Base-by-base conservation (phyloP, 2,797 vertebrate species). In the Enteromius argenteus region DNA sequence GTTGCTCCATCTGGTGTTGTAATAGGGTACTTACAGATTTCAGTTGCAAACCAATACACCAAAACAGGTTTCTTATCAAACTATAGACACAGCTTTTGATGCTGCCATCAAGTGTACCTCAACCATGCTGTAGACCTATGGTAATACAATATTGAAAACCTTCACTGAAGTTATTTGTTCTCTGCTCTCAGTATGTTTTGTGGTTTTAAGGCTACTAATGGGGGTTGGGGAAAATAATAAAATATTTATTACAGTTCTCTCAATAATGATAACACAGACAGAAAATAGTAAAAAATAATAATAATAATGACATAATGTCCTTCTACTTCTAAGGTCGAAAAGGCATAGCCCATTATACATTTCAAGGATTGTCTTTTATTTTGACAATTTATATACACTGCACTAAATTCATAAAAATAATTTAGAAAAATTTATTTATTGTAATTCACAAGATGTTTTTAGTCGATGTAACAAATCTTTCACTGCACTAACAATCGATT, bases 1-100 rank as follows among this genome's bases (percentile, higher is more conserved):
- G 53, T 39, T 76, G 74, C 74, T 76, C 74, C 53, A 76, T 3
- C 53, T 76, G 51, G 53, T 76, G 74, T 60, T 60, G 53, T 17
- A 42, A 51, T 58, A 9, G 53, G 13, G 27, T 7, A 17, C n/a
- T 6, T 42, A 3, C 51, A 76, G 73, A 4, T 8, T 60, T 14
- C 53, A 76, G 14, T 42, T 60, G 74, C n/a, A 17, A 60, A 15
- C 21, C 35, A 32, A 51, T n/a, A 8, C n/a, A 37, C 73, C 53
- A 37, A 32, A 7, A 5, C 53, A 42, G 35, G n/a, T 39, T 68
- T 68, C 35, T 68, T 37, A n/a, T 23, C n/a, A 23, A n/a, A 60
- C 14, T 75, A 56, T 37, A 35, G 11, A 19, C 32, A 37, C 30
- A 35, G 19, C 19, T 37, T 56, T 75, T 75, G 32, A 56, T 15